A percentile compares a stretch with the other conserved stretches of the same genome.
phyloP scores from a whole-genome alignment of 2,797 vertebrate genomes.

The Coilia nasus region DNA sequence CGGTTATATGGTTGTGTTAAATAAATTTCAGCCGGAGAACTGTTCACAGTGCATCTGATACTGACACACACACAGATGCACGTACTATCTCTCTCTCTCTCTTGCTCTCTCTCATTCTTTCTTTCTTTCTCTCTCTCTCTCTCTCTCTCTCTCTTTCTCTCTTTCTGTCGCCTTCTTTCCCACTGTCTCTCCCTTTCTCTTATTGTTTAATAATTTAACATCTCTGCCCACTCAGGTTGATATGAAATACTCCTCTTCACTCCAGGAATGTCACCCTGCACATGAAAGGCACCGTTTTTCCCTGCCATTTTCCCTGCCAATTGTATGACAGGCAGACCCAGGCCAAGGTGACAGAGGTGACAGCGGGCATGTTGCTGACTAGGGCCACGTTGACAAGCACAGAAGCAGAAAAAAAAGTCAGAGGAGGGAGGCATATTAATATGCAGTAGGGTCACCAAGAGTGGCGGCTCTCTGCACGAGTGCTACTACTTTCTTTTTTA shows the following conservation, averaged over 20 bases:
- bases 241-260: slow-evolving; percentile 14
- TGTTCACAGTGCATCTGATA: background rate
- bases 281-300: background rate
- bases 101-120: background rate
- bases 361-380: slow-evolving; percentile 51
- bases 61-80: background rate
- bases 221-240: slow-evolving; percentile 20
- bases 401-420: slow-evolving; percentile 10
- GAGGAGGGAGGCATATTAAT: slow-evolving; percentile 16
- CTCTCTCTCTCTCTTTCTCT: background rate
- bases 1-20: slow-evolving; percentile 4
- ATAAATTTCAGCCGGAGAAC: background rate
- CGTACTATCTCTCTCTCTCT: background rate
- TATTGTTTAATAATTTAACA: background rate
- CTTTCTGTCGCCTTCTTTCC: background rate
- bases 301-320: slow-evolving; percentile 29
- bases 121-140: background rate
- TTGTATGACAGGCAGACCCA: slow-evolving; percentile 29
- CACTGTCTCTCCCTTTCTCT: background rate
- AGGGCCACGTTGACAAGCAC: slow-evolving; percentile 34
- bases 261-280: slow-evolving; percentile 21
- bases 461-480: slow-evolving; percentile 31
- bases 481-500: slow-evolving; percentile 13
- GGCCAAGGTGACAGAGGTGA: slow-evolving; percentile 31
- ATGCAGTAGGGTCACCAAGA: slow-evolving; percentile 44